Evolutionary conservation across 1,140 invertebrate genomes (phyloP).

Genomic region (Mycetomoellerius zeteki): DNA sequence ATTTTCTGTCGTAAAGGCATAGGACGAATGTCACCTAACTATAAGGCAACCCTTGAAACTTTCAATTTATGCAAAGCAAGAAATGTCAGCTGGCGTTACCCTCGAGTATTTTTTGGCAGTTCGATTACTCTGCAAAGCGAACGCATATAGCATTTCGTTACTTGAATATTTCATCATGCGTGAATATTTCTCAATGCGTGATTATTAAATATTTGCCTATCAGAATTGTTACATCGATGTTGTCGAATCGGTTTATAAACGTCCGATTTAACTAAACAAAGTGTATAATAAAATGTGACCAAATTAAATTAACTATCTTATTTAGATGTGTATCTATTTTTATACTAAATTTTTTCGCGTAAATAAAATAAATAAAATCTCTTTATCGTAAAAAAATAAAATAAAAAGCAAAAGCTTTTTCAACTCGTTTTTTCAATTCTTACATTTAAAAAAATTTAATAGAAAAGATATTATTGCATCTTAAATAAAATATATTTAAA

Average conservation of each 20-base stretch:
- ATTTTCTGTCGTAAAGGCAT: neutral
- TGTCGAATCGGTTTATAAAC: neutral
- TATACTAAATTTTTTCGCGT: too few relatives aligned
- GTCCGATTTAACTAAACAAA: conserved; percentile 15
- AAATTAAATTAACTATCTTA: neutral
- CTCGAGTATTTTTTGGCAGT: conserved; percentile 15
- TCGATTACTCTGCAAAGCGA: neutral
- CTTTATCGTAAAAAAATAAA: too few relatives aligned
- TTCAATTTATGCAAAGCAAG: conserved; percentile 11
- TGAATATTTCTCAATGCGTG: neutral
- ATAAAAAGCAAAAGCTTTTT: too few relatives aligned
- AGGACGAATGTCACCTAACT: conserved; percentile 8
- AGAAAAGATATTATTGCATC: too few relatives aligned
- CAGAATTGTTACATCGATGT: neutral
- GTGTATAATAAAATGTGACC: neutral
- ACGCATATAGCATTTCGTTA: neutral
- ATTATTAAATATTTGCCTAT: conserved; percentile 39
- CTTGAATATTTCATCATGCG: conserved; percentile 7
- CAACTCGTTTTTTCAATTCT: too few relatives aligned
- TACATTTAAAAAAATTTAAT: too few relatives aligned
- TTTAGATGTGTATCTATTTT: neutral
- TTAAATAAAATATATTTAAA: neutral
- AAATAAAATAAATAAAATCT: too few relatives aligned
- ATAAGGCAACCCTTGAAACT: conserved; percentile 22
- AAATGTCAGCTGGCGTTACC: conserved; percentile 27